A percentile compares a stretch with the other conserved stretches of the same genome.
Evolutionary conservation across 2,888 invertebrate genomes (phyloP).

Genomic region (Ectemnius continuus): DNA sequence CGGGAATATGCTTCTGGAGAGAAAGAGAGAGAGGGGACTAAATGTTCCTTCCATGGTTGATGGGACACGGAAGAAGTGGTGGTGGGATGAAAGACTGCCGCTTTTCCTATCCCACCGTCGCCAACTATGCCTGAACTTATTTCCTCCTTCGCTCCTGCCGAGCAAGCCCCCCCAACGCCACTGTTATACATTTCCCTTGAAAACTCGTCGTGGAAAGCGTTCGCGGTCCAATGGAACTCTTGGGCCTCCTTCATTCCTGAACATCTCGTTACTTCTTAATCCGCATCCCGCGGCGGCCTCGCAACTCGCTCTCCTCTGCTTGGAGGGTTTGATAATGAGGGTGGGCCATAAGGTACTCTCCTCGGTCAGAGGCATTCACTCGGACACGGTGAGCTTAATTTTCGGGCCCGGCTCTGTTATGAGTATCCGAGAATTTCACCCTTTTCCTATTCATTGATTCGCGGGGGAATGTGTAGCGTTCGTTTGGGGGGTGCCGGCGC

Average conservation of each 20-base stretch:
- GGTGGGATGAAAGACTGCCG: slow-evolving; percentile 26
- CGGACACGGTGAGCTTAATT: slow-evolving; percentile 68
- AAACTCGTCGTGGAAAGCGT: slow-evolving; percentile 24
- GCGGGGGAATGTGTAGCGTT: not conserved
- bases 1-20: slow-evolving; percentile 45
- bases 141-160: slow-evolving; percentile 11
- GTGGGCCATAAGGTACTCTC: slow-evolving; percentile 21
- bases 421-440: slow-evolving; percentile 61
- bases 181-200: too few species aligned
- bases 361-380: slow-evolving; percentile 60
- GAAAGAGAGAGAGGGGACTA: slow-evolving; percentile 28
- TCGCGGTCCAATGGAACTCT: slow-evolving; percentile 3
- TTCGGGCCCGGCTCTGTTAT: slow-evolving; percentile 58
- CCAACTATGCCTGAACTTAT: slow-evolving; percentile 10
- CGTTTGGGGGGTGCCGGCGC: too few species aligned
- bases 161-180: not conserved
- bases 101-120: not conserved
- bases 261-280: not conserved
- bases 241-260: not conserved
- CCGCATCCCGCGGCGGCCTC: slow-evolving; percentile 11
- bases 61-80: slow-evolving; percentile 25
- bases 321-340: slow-evolving; percentile 48
- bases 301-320: not conserved
- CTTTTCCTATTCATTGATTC: slow-evolving; percentile 4
- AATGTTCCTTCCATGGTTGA: slow-evolving; percentile 47